Conservation (phyloP, 2,113 vertebrate species). For the Syngnathus typhle region DNA sequence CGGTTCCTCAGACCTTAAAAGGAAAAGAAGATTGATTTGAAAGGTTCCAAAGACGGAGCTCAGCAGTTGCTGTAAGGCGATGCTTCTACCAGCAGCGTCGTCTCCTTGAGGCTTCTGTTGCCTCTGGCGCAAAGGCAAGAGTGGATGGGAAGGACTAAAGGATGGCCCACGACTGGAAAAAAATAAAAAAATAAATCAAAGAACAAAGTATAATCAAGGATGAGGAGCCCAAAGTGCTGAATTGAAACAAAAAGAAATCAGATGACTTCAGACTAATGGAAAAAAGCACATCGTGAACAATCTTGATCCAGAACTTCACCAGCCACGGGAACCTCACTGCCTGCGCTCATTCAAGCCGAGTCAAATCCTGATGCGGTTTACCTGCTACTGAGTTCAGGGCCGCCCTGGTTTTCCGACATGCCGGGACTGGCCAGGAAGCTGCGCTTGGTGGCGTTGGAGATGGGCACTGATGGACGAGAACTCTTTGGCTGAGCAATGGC, state of each 20-base stretch:
- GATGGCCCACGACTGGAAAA: constrained; percentile 76
- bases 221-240: not conserved
- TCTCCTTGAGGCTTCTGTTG: constrained; percentile 85
- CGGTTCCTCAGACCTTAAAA: constrained; percentile 79
- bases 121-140: constrained; percentile 87
- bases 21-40: not conserved
- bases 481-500: constrained; percentile 78
- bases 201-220: constrained; percentile 6
- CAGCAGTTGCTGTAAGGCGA: not conserved
- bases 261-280: not conserved
- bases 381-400: constrained; percentile 77
- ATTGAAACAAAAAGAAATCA: not conserved
- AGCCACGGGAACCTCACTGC: not conserved
- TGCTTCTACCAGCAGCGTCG: constrained; percentile 72
- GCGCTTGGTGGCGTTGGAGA: constrained; percentile 91
- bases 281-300: too few relatives aligned
- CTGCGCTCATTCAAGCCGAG: too few relatives aligned
- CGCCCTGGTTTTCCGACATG: constrained; percentile 62
- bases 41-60: not conserved
- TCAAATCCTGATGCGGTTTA: constrained; percentile 56
- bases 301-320: not conserved
- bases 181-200: not conserved
- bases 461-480: constrained; percentile 80
- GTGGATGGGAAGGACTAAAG: constrained; percentile 82
- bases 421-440: constrained; percentile 81